phyloP scores from a whole-genome alignment of 2,113 vertebrate species.

The Numida meleagris region DNA sequence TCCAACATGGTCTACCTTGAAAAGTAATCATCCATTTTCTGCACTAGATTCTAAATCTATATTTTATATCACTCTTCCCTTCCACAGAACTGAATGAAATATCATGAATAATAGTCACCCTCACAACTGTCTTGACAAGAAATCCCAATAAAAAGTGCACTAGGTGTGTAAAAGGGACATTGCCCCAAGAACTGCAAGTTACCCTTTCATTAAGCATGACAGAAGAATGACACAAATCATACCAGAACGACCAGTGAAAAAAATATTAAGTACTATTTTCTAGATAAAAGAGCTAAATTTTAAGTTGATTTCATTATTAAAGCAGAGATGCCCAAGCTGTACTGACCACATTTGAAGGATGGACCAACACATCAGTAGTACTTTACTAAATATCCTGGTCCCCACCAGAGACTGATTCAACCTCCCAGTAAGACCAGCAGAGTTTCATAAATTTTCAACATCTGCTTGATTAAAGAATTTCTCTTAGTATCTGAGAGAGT shows the following conservation, averaged over 20 bases:
- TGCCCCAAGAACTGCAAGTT: not conserved
- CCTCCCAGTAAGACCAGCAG: not conserved
- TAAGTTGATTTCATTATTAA: not conserved
- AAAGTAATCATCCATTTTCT: not conserved
- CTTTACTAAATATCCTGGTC: not conserved
- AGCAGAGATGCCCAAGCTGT: not conserved
- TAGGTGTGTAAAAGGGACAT: fast-evolving
- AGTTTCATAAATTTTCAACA: not conserved
- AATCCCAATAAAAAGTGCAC: not conserved
- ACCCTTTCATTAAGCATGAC: not conserved
- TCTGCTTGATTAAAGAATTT: not conserved
- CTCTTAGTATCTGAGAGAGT: not conserved
- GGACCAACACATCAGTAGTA: not conserved
- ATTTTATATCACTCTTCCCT: not conserved
- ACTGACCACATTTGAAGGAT: not conserved
- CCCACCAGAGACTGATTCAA: not conserved
- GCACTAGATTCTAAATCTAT: not conserved
- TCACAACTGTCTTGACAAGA: not conserved
- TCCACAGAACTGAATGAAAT: not conserved
- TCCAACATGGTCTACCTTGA: not conserved
- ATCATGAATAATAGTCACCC: not conserved
- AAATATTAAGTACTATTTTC: not conserved
- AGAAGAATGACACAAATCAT: not conserved
- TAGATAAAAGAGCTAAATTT: not conserved
- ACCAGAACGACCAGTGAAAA: not conserved